A percentile compares a stretch with the other conserved stretches of the same genome.
Conservation (phyloP, 2,888 invertebrate species). For the Congeria kusceri region DNA sequence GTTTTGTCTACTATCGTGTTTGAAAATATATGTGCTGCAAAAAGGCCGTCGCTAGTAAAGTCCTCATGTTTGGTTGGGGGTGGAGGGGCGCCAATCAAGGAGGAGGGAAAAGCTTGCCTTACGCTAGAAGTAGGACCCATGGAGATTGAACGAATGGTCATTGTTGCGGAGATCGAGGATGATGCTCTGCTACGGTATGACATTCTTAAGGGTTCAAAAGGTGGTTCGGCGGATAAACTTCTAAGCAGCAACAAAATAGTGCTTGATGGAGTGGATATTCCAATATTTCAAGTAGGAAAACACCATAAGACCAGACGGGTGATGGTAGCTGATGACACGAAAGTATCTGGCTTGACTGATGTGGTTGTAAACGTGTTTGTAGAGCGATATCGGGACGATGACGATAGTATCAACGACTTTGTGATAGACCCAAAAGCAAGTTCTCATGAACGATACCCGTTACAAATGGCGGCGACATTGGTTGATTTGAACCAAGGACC, state of each 20-base stretch:
- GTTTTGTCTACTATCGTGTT: constrained; percentile 13
- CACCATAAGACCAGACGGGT: constrained; percentile 1
- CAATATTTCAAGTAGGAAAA: constrained; percentile 6
- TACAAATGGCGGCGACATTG: constrained; percentile 9
- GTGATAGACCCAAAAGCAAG: background rate
- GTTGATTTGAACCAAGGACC: constrained; percentile 2
- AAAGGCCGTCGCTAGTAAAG: constrained; percentile 11
- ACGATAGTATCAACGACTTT: background rate
- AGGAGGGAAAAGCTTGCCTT: background rate
- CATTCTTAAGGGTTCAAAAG: constrained; percentile 1
- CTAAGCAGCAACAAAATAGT: constrained; percentile 2
- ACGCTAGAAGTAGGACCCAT: background rate
- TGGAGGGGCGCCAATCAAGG: constrained; percentile 9
- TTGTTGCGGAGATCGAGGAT: constrained; percentile 27
- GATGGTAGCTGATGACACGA: constrained; percentile 8
- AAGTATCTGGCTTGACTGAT: constrained; percentile 15
- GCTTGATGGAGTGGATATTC: constrained; percentile 3
- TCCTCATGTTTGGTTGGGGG: constrained; percentile 19
- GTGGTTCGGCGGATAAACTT: constrained; percentile 17
- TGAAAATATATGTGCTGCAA: background rate
- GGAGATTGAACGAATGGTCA: background rate
- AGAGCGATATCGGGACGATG: background rate
- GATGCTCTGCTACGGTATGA: constrained; percentile 19
- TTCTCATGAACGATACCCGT: too few relatives aligned
- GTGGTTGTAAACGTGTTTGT: constrained; percentile 8